phyloP scores from a whole-genome alignment of 2,797 vertebrate species.

The Lemur catta region DNA sequence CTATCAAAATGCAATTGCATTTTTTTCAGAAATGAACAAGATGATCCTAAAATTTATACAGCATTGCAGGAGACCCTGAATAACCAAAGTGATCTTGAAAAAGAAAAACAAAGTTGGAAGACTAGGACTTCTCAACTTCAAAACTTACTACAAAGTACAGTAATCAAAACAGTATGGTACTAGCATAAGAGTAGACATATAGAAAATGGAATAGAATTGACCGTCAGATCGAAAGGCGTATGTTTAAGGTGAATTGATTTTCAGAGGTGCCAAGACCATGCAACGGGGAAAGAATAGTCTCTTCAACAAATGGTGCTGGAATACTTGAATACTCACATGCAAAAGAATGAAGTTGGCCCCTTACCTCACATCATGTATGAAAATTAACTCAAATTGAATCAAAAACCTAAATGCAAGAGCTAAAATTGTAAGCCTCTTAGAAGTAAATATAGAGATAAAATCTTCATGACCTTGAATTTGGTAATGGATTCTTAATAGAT shows the following conservation, averaged over 20 bases:
- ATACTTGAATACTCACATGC: background rate
- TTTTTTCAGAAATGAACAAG: background rate
- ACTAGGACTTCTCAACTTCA: background rate
- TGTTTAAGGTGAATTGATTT: constrained; percentile 3
- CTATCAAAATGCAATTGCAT: background rate
- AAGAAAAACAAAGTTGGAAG: background rate
- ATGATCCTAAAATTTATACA: background rate
- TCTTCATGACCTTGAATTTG: background rate
- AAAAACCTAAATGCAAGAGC: constrained; percentile 18
- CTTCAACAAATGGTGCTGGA: background rate
- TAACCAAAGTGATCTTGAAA: background rate
- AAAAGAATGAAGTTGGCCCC: background rate
- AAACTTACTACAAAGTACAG: background rate
- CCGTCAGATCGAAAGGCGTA: background rate
- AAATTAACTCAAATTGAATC: background rate
- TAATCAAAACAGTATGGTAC: background rate
- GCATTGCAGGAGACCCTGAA: background rate
- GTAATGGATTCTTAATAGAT: background rate
- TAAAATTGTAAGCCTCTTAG: constrained; percentile 23
- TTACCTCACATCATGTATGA: background rate
- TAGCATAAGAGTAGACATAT: background rate
- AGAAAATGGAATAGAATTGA: background rate
- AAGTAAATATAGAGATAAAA: background rate
- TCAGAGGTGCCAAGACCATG: background rate
- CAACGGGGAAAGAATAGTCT: background rate